Base-by-base conservation (phyloP, 2,113 vertebrate genomes). In the Dasyornis broadbenti region DNA sequence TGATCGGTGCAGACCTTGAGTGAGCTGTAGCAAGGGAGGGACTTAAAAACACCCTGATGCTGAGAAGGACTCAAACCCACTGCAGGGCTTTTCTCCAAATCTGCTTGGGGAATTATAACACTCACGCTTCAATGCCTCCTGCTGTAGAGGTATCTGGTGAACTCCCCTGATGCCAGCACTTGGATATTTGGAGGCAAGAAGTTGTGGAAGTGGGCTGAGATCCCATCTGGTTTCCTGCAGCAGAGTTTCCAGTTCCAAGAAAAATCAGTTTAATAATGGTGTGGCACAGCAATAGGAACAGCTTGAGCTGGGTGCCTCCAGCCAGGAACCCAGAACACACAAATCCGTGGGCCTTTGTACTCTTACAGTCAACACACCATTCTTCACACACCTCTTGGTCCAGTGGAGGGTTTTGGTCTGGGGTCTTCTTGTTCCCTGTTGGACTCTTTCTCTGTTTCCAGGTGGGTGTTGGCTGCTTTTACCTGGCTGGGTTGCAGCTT, bases 101-200 rank as follows among this genome's bases (percentile, higher is more conserved):
- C 40, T 49, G 22, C 47, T 14, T 28, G 9, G 26, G 47, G 60
- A 33, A 30, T 80, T 61, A 47, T 10, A 73, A 42, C 31, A 30
- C 15, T 79, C n/a, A 54, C 40, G 27, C 19, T 37, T 61, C 22
- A 53, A 6, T 21, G 22, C 40, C 68, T 86, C 26, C 60, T 49
- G 10, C 53, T 86, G 40, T 47, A 68, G 44, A 68, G 53, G 27
- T 37, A 20, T 9, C 47, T 44, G 68, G 15, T 49, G 69, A 81
- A 24, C 61, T 69, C 47, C n/a, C 23, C 13, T 0, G 0, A 4
- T 56, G 40, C 22, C 53, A 60, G 16, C n/a, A 24, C 39, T 28
- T 79, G 30, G 13, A 20, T 28, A 5, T 56, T 56, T 31, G 15
- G 53, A 54, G 47, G 75, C 6, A 2, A 73, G 18, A 66, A 22